These are phyloP conservation scores for Melieria picta DNA, from an alignment of 2,888 invertebrate species.

Conservation along the genomic window DNA sequence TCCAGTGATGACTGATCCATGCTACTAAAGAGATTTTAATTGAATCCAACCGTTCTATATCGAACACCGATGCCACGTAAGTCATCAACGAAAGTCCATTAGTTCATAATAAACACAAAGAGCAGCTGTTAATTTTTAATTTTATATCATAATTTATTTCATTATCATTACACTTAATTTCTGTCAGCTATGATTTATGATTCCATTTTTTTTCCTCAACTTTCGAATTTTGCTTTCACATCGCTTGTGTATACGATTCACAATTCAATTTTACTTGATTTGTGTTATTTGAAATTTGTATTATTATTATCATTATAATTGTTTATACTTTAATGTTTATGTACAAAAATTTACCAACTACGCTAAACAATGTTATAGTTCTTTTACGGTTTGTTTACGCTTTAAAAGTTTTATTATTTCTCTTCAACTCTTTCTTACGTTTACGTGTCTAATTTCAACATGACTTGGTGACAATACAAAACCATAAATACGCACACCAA, in stretches of 20 bases:
- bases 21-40: background rate
- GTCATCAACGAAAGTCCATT: background rate
- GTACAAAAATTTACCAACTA: slow-evolving; percentile 60
- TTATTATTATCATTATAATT: slow-evolving; percentile 40
- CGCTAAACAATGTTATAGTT: slow-evolving; percentile 56
- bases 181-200: slow-evolving; percentile 36
- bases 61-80: background rate
- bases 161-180: slow-evolving; percentile 40
- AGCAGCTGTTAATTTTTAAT: slow-evolving; percentile 19
- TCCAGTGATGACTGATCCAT: no score
- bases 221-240: slow-evolving; percentile 9
- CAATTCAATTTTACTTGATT: slow-evolving; percentile 17
- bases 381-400: slow-evolving; percentile 43
- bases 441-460: slow-evolving; percentile 28
- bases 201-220: slow-evolving; percentile 20
- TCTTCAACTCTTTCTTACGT: background rate
- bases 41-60: background rate
- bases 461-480: background rate
- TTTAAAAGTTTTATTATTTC: slow-evolving; percentile 41
- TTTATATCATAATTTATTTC: slow-evolving; percentile 38
- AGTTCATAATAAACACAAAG: background rate
- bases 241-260: slow-evolving; percentile 4
- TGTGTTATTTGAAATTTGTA: slow-evolving; percentile 43
- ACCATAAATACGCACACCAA: no score
- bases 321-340: slow-evolving; percentile 41